Conservation (phyloP, 2,797 vertebrate species). For the Mionectes olivaceus region DNA sequence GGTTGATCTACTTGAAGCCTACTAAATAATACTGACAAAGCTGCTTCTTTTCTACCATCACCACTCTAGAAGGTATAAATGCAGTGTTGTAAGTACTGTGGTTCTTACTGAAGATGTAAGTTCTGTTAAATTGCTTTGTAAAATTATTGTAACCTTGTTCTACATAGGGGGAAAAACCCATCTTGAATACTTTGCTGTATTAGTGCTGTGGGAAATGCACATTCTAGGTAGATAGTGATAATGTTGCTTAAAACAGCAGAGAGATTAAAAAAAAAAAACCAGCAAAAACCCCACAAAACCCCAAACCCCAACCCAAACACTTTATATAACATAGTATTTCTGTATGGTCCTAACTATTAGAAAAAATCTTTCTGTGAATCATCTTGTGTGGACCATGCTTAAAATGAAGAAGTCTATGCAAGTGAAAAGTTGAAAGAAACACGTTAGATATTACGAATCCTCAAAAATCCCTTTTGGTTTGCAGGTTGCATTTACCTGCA, state of each 20-base stretch:
- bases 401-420: neutral
- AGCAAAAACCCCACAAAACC: too few species aligned
- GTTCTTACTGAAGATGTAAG: neutral
- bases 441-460: neutral
- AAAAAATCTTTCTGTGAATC: neutral
- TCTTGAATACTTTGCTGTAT: neutral
- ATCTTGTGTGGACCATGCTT: neutral
- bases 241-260: conserved; percentile 4
- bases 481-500: neutral
- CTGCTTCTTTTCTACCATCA: neutral
- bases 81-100: neutral
- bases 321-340: neutral
- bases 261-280: neutral
- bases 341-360: neutral
- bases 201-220: neutral
- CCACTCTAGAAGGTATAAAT: neutral
- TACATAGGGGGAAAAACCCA: neutral
- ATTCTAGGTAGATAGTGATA: neutral
- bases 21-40: conserved; percentile 46
- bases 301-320: neutral
- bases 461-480: neutral
- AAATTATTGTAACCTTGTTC: neutral
- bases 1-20: conserved; percentile 16
- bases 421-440: neutral
- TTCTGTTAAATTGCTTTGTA: neutral